Base-by-base conservation (phyloP, 1,140 invertebrate species). In the Cyrtorhinus lividipennis region DNA sequence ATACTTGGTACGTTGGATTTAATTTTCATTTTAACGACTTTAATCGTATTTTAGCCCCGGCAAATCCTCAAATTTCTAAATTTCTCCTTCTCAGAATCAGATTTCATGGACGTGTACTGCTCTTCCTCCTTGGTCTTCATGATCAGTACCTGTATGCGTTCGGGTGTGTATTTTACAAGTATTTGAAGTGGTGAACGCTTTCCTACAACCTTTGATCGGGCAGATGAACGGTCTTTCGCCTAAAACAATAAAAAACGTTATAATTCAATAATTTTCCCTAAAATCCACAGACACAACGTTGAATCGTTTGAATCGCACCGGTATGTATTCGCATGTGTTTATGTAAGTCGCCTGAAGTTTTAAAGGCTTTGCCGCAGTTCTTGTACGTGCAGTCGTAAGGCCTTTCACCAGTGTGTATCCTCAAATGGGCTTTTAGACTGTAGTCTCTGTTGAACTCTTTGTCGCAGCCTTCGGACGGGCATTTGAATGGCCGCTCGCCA, bases 181-280 rank as follows among this genome's bases (percentile, higher is more conserved):
- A 68, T 86, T 85, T n/a, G 83, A 84, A 3, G 84, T 86, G 0
- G 84, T 85, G 68, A 87, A 87, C 1, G 82, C 81, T 66, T 82
- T 75, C 23, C 79, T 79, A 72, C 84, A 87, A 23, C 80, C 81
- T 57, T 78, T 77, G 56, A 78, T 73, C 0, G 78, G 79, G 73
- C 85, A 87, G 63, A 78, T 73, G 68, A 86, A 86, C 12, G 84
- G 84, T 59, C 82, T 74, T 70, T 86, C 84, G 0, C 79, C 78
- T 79, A 61, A 48, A 68, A 53, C 5, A 38, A 38, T 38, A 15
- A 38, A 5, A 38, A 38, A 38, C 5, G 5, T 38, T 8, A 5
- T 38, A 15, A 38, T n/a, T n/a, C n/a, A n/a, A n/a, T n/a, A n/a
- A n/a, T n/a, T n/a, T n/a, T n/a, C n/a, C n/a, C n/a, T n/a, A n/a